phyloP scores from a whole-genome alignment of 2,888 invertebrate genomes.

The Zaprionus bogoriensis region DNA sequence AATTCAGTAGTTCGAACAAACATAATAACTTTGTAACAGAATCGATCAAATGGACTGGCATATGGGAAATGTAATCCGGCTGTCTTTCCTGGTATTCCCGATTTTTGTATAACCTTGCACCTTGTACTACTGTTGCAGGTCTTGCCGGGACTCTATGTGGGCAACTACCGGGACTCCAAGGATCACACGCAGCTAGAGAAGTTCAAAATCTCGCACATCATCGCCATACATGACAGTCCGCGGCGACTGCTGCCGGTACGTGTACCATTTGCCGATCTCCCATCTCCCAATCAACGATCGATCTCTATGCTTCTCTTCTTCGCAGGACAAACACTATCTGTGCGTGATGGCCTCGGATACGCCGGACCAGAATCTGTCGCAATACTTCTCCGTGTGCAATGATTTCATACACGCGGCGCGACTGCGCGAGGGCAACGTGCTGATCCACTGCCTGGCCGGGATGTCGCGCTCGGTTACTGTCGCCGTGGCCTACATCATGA shows the following conservation, averaged over 20 bases:
- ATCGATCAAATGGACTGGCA: conserved; percentile 70
- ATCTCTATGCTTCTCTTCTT: no score
- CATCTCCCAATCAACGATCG: no score
- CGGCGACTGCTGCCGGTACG: conserved; percentile 92
- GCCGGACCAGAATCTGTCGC: conserved; percentile 95
- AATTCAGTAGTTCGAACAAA: conserved; percentile 18
- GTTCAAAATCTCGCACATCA: conserved; percentile 96
- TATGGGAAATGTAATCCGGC: conserved; percentile 64
- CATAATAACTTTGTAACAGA: background rate
- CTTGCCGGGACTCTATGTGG: conserved; percentile 96
- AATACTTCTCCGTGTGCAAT: conserved; percentile 96
- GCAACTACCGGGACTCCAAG: conserved; percentile 97
- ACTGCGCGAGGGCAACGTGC: conserved; percentile 93
- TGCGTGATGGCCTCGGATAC: conserved; percentile 98
- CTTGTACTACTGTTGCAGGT: conserved; percentile 89
- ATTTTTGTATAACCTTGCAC: background rate
- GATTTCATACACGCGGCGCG: conserved; percentile 98
- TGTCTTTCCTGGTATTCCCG: background rate
- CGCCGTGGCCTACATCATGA: conserved; percentile 98
- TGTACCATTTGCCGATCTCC: no score
- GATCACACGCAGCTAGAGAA: conserved; percentile 94
- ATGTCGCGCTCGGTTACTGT: conserved; percentile 98
- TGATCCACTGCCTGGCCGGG: conserved; percentile 98
- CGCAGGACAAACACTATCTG: conserved; percentile 97
- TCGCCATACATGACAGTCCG: conserved; percentile 97